Evolutionary conservation across 2,888 invertebrate genomes (phyloP).

Genomic region (Coleophora deauratella): DNA sequence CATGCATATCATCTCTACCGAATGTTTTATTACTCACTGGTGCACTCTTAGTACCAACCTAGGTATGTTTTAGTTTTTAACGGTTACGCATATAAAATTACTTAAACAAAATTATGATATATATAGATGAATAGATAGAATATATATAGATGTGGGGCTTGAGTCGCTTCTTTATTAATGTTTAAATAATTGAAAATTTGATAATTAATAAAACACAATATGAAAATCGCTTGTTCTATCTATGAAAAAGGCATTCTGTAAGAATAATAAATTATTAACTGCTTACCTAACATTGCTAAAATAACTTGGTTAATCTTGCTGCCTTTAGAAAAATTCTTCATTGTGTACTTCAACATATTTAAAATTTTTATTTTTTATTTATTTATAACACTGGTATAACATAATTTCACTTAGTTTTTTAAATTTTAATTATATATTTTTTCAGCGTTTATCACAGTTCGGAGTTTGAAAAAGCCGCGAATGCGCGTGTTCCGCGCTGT

Average conservation of each 20-base stretch:
- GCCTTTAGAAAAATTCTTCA: constrained; percentile 62
- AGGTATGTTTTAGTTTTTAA: not conserved
- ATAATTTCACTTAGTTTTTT: not conserved
- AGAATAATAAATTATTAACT: constrained; percentile 5
- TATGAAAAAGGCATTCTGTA: not conserved
- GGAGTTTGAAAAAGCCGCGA: constrained; percentile 14
- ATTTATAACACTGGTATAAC: not conserved
- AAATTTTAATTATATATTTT: not conserved
- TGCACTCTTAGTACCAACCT: too few species aligned
- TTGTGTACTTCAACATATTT: constrained; percentile 60
- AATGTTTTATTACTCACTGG: too few species aligned
- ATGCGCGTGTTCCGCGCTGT: constrained; percentile 21
- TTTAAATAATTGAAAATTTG: too few species aligned
- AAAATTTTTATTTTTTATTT: constrained; percentile 7
- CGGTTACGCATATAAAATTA: not conserved
- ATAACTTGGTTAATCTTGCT: constrained; percentile 58
- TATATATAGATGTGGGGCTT: not conserved
- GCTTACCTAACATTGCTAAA: constrained; percentile 55
- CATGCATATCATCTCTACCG: too few species aligned
- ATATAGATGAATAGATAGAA: too few species aligned
- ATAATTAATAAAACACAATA: too few species aligned
- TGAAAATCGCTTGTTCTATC: too few species aligned
- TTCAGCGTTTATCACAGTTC: constrained; percentile 6
- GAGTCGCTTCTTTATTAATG: too few species aligned
- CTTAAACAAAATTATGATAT: not conserved